phyloP scores from a whole-genome alignment of 2,888 invertebrate genomes.

The Drosophila merina region DNA sequence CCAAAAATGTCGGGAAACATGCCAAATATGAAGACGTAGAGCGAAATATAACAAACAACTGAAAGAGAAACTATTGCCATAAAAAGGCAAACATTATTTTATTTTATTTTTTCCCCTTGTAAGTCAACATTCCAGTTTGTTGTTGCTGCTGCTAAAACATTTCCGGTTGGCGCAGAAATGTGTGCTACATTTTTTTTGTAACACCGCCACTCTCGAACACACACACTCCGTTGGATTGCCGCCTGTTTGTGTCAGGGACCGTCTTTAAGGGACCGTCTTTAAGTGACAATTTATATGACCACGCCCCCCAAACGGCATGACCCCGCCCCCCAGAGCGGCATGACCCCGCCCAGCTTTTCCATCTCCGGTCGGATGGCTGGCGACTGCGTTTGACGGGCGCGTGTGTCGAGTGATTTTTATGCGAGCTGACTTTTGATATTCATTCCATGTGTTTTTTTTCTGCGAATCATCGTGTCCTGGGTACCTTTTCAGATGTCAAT shows the following conservation, averaged over 20 bases:
- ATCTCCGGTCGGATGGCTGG: conserved; percentile 6
- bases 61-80: conserved; percentile 7
- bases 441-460: conserved; percentile 5
- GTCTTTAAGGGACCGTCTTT: conserved; percentile 43
- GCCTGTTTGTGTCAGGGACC: conserved; percentile 52
- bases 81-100: conserved; percentile 15
- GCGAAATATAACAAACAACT: conserved; percentile 14
- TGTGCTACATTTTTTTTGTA: conserved; percentile 55
- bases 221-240: conserved; percentile 6
- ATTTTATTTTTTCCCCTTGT: conserved; percentile 15
- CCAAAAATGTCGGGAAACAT: background rate
- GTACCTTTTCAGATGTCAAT: conserved; percentile 9
- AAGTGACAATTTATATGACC: conserved; percentile 58
- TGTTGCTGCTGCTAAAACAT: conserved; percentile 50
- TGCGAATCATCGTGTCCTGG: conserved; percentile 21
- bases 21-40: conserved; percentile 3
- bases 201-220: conserved; percentile 11
- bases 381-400: conserved; percentile 56
- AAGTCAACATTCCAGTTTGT: conserved; percentile 29
- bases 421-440: conserved; percentile 62
- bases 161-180: conserved; percentile 68
- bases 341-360: conserved; percentile 27
- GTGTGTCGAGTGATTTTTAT: conserved; percentile 63
- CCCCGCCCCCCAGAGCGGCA: conserved; percentile 19
- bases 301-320: conserved; percentile 49